Evolutionary conservation across 2,888 invertebrate genomes (phyloP).

Genomic region (Pyrrhosoma nymphula): DNA sequence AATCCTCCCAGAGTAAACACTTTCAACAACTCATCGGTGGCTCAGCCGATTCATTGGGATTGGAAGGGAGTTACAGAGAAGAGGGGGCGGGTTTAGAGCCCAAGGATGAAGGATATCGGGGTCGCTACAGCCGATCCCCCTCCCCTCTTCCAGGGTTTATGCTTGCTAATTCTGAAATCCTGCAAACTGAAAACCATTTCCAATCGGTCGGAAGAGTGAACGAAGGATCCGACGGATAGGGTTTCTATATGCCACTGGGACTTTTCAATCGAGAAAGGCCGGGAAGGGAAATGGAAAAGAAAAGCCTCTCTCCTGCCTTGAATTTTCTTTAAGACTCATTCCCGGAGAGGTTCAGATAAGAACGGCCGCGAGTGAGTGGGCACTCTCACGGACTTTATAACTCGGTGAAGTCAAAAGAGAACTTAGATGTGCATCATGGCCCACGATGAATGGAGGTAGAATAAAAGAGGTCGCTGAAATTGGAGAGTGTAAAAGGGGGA

Average conservation of each 20-base stretch:
- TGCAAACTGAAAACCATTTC: neutral
- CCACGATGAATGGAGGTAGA: neutral
- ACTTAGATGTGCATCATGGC: neutral
- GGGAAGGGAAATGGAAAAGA: neutral
- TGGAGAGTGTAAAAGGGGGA: neutral
- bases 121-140: neutral
- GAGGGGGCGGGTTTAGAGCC: neutral
- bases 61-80: neutral
- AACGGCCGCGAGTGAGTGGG: neutral
- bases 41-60: neutral
- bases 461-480: neutral
- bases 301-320: neutral
- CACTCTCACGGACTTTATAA: neutral
- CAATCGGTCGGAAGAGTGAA: neutral
- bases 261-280: neutral
- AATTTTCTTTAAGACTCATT: neutral
- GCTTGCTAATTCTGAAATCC: neutral
- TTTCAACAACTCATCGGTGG: neutral
- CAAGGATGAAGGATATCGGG: neutral
- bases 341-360: neutral
- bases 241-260: neutral
- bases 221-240: neutral
- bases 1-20: neutral
- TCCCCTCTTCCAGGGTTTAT: neutral
- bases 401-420: neutral